Conservation (phyloP, 2,797 vertebrate species). For the Parauchenoglanis ngamensis region DNA sequence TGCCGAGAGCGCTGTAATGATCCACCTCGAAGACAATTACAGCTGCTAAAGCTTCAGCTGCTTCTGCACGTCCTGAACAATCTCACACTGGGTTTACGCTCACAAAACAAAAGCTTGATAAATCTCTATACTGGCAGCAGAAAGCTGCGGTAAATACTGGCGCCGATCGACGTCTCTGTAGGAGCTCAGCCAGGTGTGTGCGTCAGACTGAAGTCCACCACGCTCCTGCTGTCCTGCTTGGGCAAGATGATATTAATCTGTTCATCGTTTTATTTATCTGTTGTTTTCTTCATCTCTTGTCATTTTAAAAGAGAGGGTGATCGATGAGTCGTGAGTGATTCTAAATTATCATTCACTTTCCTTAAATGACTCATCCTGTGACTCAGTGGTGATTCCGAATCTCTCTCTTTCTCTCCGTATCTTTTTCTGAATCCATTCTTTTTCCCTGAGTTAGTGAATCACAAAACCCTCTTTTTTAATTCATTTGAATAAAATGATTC, state of each 20-base stretch:
- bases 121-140: neutral
- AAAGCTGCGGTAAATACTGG: neutral
- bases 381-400: neutral
- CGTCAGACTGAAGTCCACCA: neutral
- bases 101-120: neutral
- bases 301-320: neutral
- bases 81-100: neutral
- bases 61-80: neutral
- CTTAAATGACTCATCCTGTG: neutral
- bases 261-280: neutral
- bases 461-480: neutral
- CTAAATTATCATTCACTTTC: too few species aligned
- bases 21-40: conserved; percentile 1
- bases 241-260: neutral
- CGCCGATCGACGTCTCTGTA: neutral
- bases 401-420: neutral
- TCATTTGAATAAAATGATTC: neutral
- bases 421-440: neutral
- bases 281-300: neutral
- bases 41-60: neutral
- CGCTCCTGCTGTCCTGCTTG: too few species aligned
- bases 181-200: neutral
- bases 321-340: neutral
- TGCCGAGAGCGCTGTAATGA: conserved; percentile 1
- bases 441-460: neutral